phyloP scores from a whole-genome alignment of 2,888 invertebrate genomes.

The Ceramica pisi region DNA sequence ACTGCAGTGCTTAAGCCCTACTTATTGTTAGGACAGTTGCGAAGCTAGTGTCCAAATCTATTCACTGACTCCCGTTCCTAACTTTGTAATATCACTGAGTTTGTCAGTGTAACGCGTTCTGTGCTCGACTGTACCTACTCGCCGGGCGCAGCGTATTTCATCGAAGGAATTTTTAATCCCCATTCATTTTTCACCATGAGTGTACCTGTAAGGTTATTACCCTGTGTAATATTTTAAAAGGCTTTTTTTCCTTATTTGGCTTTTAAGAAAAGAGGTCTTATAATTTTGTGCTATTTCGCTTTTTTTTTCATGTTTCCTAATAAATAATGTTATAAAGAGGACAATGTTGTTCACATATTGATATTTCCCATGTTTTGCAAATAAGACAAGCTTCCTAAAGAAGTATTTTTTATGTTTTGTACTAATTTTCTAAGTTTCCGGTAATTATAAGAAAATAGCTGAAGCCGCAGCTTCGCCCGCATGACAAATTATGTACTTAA shows the following conservation, averaged over 20 bases:
- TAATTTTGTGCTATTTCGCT: not conserved
- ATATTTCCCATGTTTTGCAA: not conserved
- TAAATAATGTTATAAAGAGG: not conserved
- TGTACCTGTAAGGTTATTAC: conserved; percentile 27
- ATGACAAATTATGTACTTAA: too few species aligned
- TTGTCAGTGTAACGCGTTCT: conserved; percentile 40
- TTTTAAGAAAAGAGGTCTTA: not conserved
- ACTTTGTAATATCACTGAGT: conserved; percentile 44
- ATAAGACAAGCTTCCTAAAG: not conserved
- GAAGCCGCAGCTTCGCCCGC: too few species aligned
- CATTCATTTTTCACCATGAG: conserved; percentile 29
- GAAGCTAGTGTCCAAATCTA: conserved; percentile 49
- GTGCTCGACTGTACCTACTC: conserved; percentile 21
- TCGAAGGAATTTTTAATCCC: conserved; percentile 42
- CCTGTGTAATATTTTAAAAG: conserved; percentile 36
- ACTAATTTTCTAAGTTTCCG: too few species aligned
- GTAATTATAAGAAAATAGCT: too few species aligned
- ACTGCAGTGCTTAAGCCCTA: conserved; percentile 26
- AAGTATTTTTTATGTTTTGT: too few species aligned
- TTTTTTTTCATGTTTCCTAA: not conserved
- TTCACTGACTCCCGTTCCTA: conserved; percentile 41
- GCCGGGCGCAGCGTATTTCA: conserved; percentile 11
- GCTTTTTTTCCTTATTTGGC: conserved; percentile 2
- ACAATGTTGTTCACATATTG: not conserved
- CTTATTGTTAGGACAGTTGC: conserved; percentile 62